Base-by-base conservation (phyloP, 2,113 vertebrate species). In the Eleginops maclovinus region DNA sequence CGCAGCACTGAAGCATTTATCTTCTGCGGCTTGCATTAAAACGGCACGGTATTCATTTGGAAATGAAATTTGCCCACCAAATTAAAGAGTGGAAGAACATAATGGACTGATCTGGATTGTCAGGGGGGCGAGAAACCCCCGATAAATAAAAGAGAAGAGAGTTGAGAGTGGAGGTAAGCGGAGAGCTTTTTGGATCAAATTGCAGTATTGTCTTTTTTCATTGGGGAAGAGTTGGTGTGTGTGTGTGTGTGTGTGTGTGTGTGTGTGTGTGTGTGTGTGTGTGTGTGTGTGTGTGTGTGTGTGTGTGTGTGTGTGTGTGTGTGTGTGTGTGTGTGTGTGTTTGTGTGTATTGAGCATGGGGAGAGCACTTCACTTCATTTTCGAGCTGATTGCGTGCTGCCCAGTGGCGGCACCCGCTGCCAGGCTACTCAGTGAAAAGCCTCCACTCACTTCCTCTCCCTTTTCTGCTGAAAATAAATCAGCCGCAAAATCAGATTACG, bases 41-140 rank as follows among this genome's bases (percentile, higher is more conserved):
- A 89, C 62, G 74, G 86, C 76, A 72, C 51, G 67, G 84, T 76
- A 88, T 92, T 92, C 89, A 93, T 89, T 89, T 87, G 87, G 87
- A 93, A 91, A 93, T 93, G 91, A 92, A 88, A 94, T 93, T 91
- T 92, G 85, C 91, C 79, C 81, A 91, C 75, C 79, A 87, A 92
- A 93, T 92, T 90, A 92, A 94, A 93, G 89, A 91, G 79, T 40
- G 75, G 76, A 87, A 55, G 77, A 86, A 87, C 74, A 92, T 89
- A 92, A 91, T 90, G 87, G 90, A 89, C 82, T 79, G 77, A 77
- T 88, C 74, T 68, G 54, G 81, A 91, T 88, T 76, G 87, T 87
- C 56, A 17, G 77, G 70, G 63, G 77, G 76, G 22, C 1, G 24
- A 31, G 76, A 60, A 64, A 69, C 36, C 64, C 56, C 61, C 56